Conservation (phyloP, 1,140 invertebrate genomes). For the Tetramorium parvispinum region DNA sequence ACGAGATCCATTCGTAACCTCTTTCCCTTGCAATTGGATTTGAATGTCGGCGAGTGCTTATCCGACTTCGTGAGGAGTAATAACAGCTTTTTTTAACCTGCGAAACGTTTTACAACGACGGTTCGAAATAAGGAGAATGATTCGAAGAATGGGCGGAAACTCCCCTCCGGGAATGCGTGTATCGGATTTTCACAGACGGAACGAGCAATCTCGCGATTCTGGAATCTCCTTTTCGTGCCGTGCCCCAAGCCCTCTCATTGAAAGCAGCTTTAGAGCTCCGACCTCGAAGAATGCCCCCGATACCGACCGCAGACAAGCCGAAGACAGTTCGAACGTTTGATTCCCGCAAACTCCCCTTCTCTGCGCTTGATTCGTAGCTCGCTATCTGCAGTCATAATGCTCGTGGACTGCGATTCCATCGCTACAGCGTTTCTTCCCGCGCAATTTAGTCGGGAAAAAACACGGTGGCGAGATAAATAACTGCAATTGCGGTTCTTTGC, state of each 20-base stretch:
- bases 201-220: conserved; percentile 59
- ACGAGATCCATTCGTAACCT: background rate
- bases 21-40: conserved; percentile 1
- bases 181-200: conserved; percentile 69
- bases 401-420: conserved; percentile 60
- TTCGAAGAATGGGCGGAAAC: conserved; percentile 4
- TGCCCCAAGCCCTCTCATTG: conserved; percentile 36
- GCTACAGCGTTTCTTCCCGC: conserved; percentile 24
- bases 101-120: conserved; percentile 46
- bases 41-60: conserved; percentile 17
- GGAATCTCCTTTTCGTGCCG: conserved; percentile 50
- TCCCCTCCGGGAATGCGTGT: conserved; percentile 58
- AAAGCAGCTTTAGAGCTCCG: conserved; percentile 50
- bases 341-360: background rate
- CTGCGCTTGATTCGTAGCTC: conserved; percentile 17
- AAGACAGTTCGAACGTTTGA: conserved; percentile 55
- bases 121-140: conserved; percentile 28
- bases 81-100: conserved; percentile 56
- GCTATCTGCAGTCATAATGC: conserved; percentile 6
- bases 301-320: conserved; percentile 52
- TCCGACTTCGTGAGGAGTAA: conserved; percentile 48
- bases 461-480: background rate
- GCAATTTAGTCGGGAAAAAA: conserved; percentile 28
- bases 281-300: conserved; percentile 59
- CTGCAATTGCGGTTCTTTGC: background rate